A percentile compares a stretch with the other conserved stretches of the same genome.
Evolutionary conservation across 2,113 vertebrate genomes (phyloP).

Genomic region (Lathamus discolor): DNA sequence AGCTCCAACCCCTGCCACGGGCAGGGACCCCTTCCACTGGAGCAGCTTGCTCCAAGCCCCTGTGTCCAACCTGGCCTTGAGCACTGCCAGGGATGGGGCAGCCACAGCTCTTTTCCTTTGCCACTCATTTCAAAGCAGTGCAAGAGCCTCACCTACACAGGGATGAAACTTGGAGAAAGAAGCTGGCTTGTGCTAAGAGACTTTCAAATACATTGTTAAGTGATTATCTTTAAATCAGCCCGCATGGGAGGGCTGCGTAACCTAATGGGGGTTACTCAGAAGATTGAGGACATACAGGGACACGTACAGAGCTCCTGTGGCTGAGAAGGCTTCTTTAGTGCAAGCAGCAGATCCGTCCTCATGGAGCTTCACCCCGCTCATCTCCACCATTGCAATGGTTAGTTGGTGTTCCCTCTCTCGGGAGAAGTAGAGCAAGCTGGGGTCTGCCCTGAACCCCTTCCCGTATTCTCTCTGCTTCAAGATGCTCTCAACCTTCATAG

Average conservation of each 20-base stretch:
- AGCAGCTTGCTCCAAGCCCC: neutral
- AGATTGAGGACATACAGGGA: conserved; percentile 18
- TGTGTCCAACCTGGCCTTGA: rapidly evolving
- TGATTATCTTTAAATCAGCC: neutral
- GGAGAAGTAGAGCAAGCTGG: neutral
- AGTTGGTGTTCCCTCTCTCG: conserved; percentile 8
- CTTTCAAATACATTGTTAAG: neutral
- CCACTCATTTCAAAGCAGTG: neutral
- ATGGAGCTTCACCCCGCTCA: conserved; percentile 60
- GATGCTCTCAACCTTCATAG: conserved; percentile 41
- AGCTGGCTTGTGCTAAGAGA: rapidly evolving
- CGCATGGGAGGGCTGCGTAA: rapidly evolving
- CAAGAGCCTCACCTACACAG: neutral
- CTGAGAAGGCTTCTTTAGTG: neutral
- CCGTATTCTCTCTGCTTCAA: neutral
- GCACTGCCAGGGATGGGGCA: neutral
- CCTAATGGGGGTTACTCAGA: neutral
- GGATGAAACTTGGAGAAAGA: neutral
- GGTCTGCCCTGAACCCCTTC: neutral
- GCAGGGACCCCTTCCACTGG: neutral
- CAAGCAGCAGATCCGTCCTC: neutral
- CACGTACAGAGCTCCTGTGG: conserved; percentile 32
- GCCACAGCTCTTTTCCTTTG: neutral
- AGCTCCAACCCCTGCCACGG: rapidly evolving
- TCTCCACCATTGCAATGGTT: conserved; percentile 45